phyloP scores from a whole-genome alignment of 1,140 invertebrate species.

The Laupala kohalensis region DNA sequence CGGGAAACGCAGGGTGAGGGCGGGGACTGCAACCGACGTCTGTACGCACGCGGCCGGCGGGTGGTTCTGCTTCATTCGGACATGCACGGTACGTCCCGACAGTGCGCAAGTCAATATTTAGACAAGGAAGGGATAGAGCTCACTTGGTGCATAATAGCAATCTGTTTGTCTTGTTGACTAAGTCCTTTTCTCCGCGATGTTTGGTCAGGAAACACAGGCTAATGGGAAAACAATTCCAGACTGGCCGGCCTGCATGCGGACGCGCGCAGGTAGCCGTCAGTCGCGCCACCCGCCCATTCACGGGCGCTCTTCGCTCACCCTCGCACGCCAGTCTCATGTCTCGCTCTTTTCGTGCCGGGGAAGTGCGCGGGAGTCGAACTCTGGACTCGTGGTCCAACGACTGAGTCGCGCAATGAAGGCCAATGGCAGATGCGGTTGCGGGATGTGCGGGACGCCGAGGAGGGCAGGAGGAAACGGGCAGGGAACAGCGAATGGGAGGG shows the following conservation, averaged over 20 bases:
- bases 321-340: too few relatives aligned
- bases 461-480: too few relatives aligned
- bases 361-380: neutral
- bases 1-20: too few relatives aligned
- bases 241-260: neutral
- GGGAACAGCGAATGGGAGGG: neutral
- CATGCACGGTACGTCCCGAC: neutral
- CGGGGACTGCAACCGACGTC: neutral
- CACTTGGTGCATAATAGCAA: neutral
- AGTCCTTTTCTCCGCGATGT: neutral
- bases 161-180: neutral
- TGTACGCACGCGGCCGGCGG: neutral
- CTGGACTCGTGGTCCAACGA: neutral
- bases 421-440: too few relatives aligned
- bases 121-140: neutral
- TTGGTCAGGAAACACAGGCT: neutral
- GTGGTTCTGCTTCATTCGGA: neutral
- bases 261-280: neutral
- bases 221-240: neutral
- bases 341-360: too few relatives aligned
- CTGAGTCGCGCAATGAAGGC: too few relatives aligned
- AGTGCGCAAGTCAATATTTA: neutral
- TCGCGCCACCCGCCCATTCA: neutral
- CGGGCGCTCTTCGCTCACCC: too few relatives aligned
- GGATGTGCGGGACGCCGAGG: neutral